Evolutionary conservation across 2,113 vertebrate species (phyloP).

Genomic region (Python bivittatus): DNA sequence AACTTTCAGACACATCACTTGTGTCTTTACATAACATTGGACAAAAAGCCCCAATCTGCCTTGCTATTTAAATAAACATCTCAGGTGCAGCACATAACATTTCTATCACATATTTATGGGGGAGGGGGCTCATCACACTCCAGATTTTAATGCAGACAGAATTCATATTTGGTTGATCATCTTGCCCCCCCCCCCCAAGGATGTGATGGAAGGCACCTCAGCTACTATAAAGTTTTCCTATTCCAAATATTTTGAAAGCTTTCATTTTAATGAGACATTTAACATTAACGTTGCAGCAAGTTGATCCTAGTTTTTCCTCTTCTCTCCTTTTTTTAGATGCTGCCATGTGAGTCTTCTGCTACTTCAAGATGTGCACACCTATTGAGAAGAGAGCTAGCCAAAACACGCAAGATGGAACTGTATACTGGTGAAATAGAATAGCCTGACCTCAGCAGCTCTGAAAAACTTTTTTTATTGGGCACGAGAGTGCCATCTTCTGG

Average conservation of each 20-base stretch:
- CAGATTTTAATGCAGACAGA: neutral
- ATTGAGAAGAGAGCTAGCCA: conserved; percentile 24
- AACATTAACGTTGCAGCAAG: conserved; percentile 13
- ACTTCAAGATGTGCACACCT: neutral
- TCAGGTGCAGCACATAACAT: neutral
- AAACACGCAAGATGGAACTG: neutral
- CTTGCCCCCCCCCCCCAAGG: neutral
- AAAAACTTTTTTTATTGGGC: neutral
- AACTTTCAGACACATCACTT: neutral
- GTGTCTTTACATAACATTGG: neutral
- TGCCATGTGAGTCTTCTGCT: conserved; percentile 59
- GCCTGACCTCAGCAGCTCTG: conserved; percentile 6
- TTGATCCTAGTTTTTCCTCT: conserved; percentile 51
- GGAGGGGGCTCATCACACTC: neutral
- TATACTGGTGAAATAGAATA: conserved; percentile 21
- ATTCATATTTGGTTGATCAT: neutral
- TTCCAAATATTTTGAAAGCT: neutral
- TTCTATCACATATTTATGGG: neutral
- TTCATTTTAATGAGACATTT: conserved; percentile 28
- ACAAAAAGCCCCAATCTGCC: neutral
- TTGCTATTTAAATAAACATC: neutral
- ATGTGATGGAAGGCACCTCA: neutral
- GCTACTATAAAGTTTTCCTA: neutral
- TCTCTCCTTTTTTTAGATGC: conserved; percentile 56
- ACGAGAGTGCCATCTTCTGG: neutral